Evolutionary conservation across 2,113 vertebrate species (phyloP), one percentile per base, ranked within the genome.

Genomic region (Odocoileus virginianus): DNA sequence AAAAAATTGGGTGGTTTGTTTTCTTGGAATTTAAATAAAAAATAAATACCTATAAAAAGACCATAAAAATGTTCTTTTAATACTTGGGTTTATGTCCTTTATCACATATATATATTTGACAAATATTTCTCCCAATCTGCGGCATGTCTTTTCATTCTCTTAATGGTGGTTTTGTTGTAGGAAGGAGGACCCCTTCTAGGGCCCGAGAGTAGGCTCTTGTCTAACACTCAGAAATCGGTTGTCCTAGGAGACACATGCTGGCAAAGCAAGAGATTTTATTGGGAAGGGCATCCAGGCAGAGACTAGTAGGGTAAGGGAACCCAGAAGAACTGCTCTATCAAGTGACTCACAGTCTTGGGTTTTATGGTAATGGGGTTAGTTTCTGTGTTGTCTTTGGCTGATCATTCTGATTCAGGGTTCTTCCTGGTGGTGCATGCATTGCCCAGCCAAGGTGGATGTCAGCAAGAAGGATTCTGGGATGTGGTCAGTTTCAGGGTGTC

Each of bases 101-200:
- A 76, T 87, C 12, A 83, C 60, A 61, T 33, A 21, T 19, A 60
- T 40, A 71, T 40, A 40, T 12, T 92, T 92, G 1, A 15, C 19
- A 84, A 78, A 50, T 97, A 88, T 61, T 92, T 88, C 55, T 67
- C 28, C 33, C 15, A 64, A 19, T 83, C 76, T 84, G 19, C 55
- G 25, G 25, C 43, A 83, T 88, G 21, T 86, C 27, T 67, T 94
- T 76, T 87, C 60, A 81, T 71, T 74, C 4, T 89, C 28, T 50
- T 90, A 67, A 85, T 6, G 33, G 10, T 55, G 15, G 52, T 45
- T 54, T 82, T 91, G 64, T 71, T 36, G 17, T 36, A 71, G n/a
- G 64, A 71, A 71, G 64, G 9, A 71, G 17, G 17, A 21, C 17
- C n/a, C n/a, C 4, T 5, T 71, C n/a, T 36, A 71, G 64, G 64